Evolutionary conservation across 2,888 invertebrate species (phyloP).

Genomic region (Drosophila paucipuncta): DNA sequence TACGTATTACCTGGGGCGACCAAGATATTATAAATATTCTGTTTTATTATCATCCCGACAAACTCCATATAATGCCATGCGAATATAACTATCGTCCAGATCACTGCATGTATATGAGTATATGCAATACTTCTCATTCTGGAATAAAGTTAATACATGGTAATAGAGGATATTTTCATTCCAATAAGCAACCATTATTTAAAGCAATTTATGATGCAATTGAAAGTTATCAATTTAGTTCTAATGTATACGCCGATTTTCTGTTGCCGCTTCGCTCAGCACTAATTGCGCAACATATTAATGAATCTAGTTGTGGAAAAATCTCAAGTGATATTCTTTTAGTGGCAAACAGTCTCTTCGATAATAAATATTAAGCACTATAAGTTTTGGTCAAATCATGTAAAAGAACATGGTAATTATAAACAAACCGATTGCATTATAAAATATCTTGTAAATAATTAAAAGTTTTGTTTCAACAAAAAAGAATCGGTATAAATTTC

Average conservation of each 20-base stretch:
- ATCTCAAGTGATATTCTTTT: constrained; percentile 87
- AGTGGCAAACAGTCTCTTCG: constrained; percentile 84
- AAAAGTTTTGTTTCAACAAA: neutral
- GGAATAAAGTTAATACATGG: constrained; percentile 96
- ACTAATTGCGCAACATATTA: constrained; percentile 87
- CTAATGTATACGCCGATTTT: constrained; percentile 74
- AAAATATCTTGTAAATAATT: neutral
- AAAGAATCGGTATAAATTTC: neutral
- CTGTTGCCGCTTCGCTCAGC: constrained; percentile 72
- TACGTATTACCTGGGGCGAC: constrained; percentile 98
- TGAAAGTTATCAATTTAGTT: constrained; percentile 87
- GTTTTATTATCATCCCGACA: constrained; percentile 92
- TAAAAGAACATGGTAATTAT: neutral
- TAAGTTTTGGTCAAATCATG: neutral
- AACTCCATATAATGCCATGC: constrained; percentile 92
- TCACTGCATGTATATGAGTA: constrained; percentile 97
- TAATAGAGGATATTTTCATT: constrained; percentile 94
- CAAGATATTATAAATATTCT: constrained; percentile 96
- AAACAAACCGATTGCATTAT: neutral
- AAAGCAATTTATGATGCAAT: constrained; percentile 88
- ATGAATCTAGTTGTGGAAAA: constrained; percentile 89
- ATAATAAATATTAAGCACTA: constrained; percentile 64
- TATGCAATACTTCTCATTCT: constrained; percentile 87
- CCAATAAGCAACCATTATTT: constrained; percentile 94
- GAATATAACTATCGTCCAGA: constrained; percentile 97